Conservation (phyloP, 2,888 invertebrate genomes). For the Gnatocerus cornutus region DNA sequence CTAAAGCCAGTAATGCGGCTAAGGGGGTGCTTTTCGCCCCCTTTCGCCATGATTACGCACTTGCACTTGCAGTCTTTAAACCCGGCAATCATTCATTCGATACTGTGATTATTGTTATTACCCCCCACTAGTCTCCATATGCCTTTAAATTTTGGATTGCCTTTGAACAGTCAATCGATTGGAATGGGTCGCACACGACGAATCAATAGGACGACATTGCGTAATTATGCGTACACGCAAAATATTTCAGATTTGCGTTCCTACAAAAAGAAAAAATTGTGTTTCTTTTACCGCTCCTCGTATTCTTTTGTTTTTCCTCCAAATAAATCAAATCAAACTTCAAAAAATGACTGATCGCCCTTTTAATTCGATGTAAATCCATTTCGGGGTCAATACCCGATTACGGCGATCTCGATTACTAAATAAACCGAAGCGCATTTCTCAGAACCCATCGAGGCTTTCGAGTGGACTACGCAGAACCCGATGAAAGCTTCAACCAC, state of each 20-base stretch:
- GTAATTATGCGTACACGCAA: neutral
- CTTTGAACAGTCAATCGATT: conserved; percentile 3
- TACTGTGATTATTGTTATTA: conserved; percentile 59
- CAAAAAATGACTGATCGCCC: conserved; percentile 2
- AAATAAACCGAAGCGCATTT: conserved; percentile 42
- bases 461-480: conserved; percentile 48
- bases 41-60: conserved; percentile 55
- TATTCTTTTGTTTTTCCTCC: neutral
- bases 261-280: no score
- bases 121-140: conserved; percentile 46
- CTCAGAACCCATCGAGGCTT: conserved; percentile 41
- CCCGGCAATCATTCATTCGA: conserved; percentile 56
- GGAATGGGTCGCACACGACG: conserved; percentile 3
- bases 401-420: conserved; percentile 44
- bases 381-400: conserved; percentile 36
- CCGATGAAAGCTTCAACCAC: conserved; percentile 45
- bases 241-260: no score
- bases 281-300: neutral
- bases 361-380: conserved; percentile 14
- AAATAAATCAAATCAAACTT: neutral
- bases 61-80: conserved; percentile 51
- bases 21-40: conserved; percentile 43
- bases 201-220: neutral
- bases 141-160: conserved; percentile 26
- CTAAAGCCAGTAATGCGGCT: conserved; percentile 47